phyloP scores from a whole-genome alignment of 2,888 invertebrate genomes.

The Stenodema calcarata region DNA sequence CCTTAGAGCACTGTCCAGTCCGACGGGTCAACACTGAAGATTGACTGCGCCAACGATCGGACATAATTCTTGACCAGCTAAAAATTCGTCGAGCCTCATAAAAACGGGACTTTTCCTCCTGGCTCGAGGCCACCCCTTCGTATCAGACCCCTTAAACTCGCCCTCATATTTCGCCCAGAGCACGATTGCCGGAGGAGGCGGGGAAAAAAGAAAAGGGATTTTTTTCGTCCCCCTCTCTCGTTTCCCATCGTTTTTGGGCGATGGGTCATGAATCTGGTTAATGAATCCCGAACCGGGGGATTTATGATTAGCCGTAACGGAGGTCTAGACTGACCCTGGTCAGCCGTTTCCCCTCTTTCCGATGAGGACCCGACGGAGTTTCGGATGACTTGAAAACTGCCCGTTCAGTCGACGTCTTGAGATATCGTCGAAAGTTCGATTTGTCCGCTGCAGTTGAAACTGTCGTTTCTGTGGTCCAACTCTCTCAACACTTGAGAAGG shows the following conservation, averaged over 20 bases:
- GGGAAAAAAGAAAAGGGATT: not conserved
- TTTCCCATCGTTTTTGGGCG: not conserved
- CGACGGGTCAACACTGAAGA: too few species aligned
- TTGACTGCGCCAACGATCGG: too few species aligned
- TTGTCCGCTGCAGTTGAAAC: too few species aligned
- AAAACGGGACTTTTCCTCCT: not conserved
- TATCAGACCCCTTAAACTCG: not conserved
- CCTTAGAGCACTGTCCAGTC: too few species aligned
- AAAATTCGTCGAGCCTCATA: not conserved
- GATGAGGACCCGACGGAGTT: not conserved
- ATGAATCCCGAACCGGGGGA: slow-evolving; percentile 32
- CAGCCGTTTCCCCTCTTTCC: not conserved
- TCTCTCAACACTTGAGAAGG: too few species aligned
- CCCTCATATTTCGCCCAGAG: not conserved
- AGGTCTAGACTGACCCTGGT: slow-evolving; percentile 39
- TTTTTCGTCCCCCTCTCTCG: not conserved
- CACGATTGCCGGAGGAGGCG: not conserved
- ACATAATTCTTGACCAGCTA: not conserved
- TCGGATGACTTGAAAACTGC: not conserved
- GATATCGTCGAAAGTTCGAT: too few species aligned
- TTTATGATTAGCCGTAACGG: slow-evolving; percentile 31
- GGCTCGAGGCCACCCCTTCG: slow-evolving; percentile 38
- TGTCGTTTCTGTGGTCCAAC: too few species aligned
- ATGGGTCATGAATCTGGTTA: slow-evolving; percentile 23
- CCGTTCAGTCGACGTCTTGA: too few species aligned